Percentiles rank a stretch among this genome's conserved stretches.
phyloP scores from a whole-genome alignment of 2,888 invertebrate genomes.

The Anthophora plumipes region DNA sequence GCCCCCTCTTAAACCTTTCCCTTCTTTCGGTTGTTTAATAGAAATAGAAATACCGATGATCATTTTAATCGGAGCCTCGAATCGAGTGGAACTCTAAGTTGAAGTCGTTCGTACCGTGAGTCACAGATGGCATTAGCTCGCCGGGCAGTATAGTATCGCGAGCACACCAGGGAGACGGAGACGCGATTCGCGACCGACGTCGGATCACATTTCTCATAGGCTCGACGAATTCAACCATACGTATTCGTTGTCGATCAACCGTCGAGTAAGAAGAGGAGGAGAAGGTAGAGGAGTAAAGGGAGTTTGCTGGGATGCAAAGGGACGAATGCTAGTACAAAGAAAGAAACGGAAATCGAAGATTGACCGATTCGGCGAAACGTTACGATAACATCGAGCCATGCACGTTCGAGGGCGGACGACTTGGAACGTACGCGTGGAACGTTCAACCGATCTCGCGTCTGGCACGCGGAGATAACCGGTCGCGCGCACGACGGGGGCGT shows the following conservation, averaged over 20 bases:
- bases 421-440: not conserved
- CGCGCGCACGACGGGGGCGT: conserved; percentile 70
- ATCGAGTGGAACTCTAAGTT: not conserved
- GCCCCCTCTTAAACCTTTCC: not conserved
- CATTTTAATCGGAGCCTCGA: not conserved
- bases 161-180: not conserved
- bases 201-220: not conserved
- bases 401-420: not conserved
- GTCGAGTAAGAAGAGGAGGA: too few relatives aligned
- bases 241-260: too few relatives aligned
- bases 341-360: too few relatives aligned
- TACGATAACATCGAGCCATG: too few relatives aligned
- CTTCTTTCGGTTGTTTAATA: conserved; percentile 29
- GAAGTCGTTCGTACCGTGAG: conserved; percentile 66
- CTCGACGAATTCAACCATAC: too few relatives aligned
- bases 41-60: not conserved
- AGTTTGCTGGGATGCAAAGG: too few relatives aligned
- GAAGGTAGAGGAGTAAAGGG: too few relatives aligned
- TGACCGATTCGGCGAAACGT: too few relatives aligned
- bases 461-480: conserved; percentile 64
- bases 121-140: conserved; percentile 81
- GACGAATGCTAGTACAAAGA: too few relatives aligned
- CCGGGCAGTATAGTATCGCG: conserved; percentile 47
- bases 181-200: not conserved
- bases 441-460: conserved; percentile 52